Evolutionary conservation across 2,113 vertebrate genomes (phyloP).

Genomic region (Heterocephalus glaber): DNA sequence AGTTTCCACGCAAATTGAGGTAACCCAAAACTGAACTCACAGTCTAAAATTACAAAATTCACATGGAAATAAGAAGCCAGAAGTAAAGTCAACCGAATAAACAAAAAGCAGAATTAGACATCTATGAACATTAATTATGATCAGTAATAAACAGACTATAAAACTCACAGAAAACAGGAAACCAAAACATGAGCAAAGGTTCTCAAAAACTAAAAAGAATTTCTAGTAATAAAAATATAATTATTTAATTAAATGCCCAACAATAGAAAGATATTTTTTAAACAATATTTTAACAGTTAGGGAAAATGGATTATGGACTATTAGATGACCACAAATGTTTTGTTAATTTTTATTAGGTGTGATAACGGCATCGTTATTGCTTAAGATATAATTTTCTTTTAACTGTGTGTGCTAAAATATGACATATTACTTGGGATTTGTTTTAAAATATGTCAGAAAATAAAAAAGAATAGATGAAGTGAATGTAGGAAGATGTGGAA

Average conservation of each 20-base stretch:
- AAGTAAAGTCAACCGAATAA: constrained; percentile 22
- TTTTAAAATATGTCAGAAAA: constrained; percentile 50
- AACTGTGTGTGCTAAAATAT: neutral
- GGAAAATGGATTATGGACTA: neutral
- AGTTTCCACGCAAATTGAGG: neutral
- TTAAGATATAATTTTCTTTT: constrained; percentile 33
- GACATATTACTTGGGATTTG: neutral
- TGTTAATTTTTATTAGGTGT: constrained; percentile 35
- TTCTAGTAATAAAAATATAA: constrained; percentile 43
- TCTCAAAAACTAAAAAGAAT: neutral
- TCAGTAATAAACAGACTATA: constrained; percentile 19
- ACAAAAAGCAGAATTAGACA: constrained; percentile 6
- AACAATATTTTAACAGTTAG: constrained; percentile 14
- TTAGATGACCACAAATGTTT: constrained; percentile 31
- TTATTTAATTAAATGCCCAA: constrained; percentile 31
- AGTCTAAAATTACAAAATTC: constrained; percentile 42
- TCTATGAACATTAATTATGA: neutral
- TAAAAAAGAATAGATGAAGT: neutral
- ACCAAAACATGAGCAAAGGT: neutral
- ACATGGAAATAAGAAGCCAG: neutral
- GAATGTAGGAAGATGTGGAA: neutral
- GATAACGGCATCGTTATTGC: constrained; percentile 9
- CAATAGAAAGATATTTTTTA: constrained; percentile 36
- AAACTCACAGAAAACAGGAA: neutral
- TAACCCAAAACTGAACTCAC: neutral